These are phyloP conservation scores for Bellardia bayeri DNA, from an alignment of 2,888 invertebrate species.

Conservation along the genomic window DNA sequence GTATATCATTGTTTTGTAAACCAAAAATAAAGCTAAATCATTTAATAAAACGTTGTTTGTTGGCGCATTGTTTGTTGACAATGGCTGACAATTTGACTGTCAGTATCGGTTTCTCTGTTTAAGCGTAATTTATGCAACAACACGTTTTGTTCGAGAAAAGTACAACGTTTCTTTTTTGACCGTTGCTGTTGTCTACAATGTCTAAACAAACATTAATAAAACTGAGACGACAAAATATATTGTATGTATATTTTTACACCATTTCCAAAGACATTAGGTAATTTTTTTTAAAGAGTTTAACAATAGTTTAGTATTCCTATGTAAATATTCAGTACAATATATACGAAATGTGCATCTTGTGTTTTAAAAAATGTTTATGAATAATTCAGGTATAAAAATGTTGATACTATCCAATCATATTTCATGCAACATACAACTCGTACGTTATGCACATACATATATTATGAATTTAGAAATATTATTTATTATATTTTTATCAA, in stretches of 20 bases:
- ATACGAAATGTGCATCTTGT: too few species aligned
- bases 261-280: background rate
- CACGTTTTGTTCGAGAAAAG: slow-evolving; percentile 77
- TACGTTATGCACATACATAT: too few species aligned
- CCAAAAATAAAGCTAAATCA: slow-evolving; percentile 54
- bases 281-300: too few species aligned
- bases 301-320: too few species aligned
- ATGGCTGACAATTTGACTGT: slow-evolving; percentile 43
- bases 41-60: slow-evolving; percentile 62
- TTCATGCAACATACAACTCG: too few species aligned
- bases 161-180: slow-evolving; percentile 16
- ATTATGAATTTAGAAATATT: too few species aligned
- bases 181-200: background rate
- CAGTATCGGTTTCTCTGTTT: slow-evolving; percentile 43
- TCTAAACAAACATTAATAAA: slow-evolving; percentile 2
- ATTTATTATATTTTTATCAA: too few species aligned
- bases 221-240: background rate
- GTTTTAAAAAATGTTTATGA: too few species aligned
- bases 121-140: slow-evolving; percentile 79
- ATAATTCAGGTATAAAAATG: too few species aligned
- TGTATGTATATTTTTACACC: slow-evolving; percentile 3
- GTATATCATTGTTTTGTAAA: slow-evolving; percentile 6
- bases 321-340: too few species aligned
- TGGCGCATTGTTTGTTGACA: slow-evolving; percentile 52
- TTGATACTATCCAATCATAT: too few species aligned